A percentile compares a stretch with the other conserved stretches of the same genome.
phyloP scores from a whole-genome alignment of 2,113 vertebrate species.

The Leptosomus discolor region DNA sequence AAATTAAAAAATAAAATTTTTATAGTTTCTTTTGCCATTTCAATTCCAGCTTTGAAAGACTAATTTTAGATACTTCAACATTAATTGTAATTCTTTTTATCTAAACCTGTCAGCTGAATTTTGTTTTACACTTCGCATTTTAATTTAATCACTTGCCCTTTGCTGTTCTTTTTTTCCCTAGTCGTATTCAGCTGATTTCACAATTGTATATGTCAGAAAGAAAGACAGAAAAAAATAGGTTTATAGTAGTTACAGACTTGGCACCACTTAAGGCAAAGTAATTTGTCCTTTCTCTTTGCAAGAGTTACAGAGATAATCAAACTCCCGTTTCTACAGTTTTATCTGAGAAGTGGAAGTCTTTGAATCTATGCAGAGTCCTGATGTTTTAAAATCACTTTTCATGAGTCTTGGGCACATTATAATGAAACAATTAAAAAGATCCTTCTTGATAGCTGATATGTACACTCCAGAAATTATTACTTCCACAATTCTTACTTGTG shows the following conservation, averaged over 20 bases:
- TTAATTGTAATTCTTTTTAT: not conserved
- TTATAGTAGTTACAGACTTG: not conserved
- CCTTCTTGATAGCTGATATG: not conserved
- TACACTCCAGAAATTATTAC: not conserved
- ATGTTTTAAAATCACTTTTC: not conserved
- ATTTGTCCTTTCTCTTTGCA: not conserved
- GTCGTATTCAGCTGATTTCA: not conserved
- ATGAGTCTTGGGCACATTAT: not conserved
- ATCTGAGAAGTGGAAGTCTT: not conserved
- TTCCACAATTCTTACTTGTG: not conserved
- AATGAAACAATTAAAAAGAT: not conserved
- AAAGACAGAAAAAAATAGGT: not conserved
- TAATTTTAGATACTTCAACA: not conserved
- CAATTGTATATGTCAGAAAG: not conserved
- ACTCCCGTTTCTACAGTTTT: not conserved
- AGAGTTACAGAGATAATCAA: not conserved
- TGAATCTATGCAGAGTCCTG: not conserved
- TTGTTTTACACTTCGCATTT: not conserved
- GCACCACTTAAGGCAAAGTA: not conserved
- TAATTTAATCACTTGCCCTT: not conserved
- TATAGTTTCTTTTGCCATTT: not conserved
- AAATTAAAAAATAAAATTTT: not conserved
- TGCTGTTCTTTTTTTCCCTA: not conserved
- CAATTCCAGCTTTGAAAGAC: not conserved
- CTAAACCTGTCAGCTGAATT: not conserved